Evolutionary conservation across 2,888 invertebrate species (phyloP).

Genomic region (Patella pellucida): DNA sequence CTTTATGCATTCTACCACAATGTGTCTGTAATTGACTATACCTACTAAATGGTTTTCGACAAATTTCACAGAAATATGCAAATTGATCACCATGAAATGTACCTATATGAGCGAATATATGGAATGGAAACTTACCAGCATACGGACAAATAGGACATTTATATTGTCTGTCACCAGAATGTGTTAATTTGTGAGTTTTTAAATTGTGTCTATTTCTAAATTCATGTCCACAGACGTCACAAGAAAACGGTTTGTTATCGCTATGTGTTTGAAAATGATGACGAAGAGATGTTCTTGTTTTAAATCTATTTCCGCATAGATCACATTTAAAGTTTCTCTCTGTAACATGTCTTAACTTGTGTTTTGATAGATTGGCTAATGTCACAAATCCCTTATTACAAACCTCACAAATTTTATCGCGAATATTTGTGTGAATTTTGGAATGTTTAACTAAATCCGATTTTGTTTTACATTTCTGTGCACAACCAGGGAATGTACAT

Average conservation of each 20-base stretch:
- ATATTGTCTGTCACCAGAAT: conserved; percentile 43
- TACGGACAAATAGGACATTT: conserved; percentile 55
- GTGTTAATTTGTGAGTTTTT: conserved; percentile 46
- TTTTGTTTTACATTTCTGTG: conserved; percentile 47
- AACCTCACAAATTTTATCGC: conserved; percentile 39
- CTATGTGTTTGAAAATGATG: conserved; percentile 46
- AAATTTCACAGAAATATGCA: conserved; percentile 54
- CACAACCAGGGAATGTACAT: conserved; percentile 51
- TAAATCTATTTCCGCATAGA: conserved; percentile 48
- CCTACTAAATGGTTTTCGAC: conserved; percentile 52
- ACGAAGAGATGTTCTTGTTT: conserved; percentile 39
- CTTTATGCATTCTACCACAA: conserved; percentile 42
- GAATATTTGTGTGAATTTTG: conserved; percentile 43
- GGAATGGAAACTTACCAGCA: conserved; percentile 42
- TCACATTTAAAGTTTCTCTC: conserved; percentile 46
- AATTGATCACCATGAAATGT: conserved; percentile 46
- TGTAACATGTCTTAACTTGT: conserved; percentile 39
- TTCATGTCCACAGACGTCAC: conserved; percentile 43
- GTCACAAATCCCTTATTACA: conserved; percentile 48
- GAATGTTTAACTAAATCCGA: conserved; percentile 54
- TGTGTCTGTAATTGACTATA: conserved; percentile 47
- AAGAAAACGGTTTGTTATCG: conserved; percentile 46
- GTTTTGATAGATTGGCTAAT: conserved; percentile 38
- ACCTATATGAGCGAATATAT: conserved; percentile 53
- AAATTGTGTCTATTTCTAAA: conserved; percentile 42